phyloP scores from a whole-genome alignment of 2,888 invertebrate species.

The Eupithecia subumbrata region DNA sequence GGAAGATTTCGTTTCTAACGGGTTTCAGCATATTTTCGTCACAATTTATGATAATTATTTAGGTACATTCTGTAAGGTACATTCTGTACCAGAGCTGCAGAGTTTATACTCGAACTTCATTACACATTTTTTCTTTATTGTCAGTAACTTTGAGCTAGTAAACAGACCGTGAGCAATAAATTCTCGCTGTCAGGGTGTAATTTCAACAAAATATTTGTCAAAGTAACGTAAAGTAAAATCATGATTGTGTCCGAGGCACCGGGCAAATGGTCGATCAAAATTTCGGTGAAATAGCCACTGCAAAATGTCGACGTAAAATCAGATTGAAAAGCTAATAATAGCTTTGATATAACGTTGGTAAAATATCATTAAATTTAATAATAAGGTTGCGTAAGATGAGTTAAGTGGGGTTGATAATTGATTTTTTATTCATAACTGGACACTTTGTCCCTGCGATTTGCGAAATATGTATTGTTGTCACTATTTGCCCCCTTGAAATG shows the following conservation, averaged over 20 bases:
- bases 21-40: not conserved
- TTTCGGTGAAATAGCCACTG: slow-evolving; percentile 20
- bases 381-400: not conserved
- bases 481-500: not conserved
- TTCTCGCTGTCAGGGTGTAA: slow-evolving; percentile 7
- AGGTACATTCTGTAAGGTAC: not conserved
- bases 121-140: not conserved
- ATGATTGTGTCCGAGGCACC: slow-evolving; percentile 30
- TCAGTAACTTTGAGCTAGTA: not conserved
- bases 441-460: not conserved
- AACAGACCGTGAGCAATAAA: slow-evolving; percentile 1
- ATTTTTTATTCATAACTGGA: not conserved
- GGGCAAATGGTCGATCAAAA: slow-evolving; percentile 28
- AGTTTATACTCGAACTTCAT: not conserved
- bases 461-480: not conserved
- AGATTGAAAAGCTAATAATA: not conserved
- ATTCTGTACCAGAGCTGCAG: not conserved
- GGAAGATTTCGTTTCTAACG: not conserved
- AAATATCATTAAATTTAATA: slow-evolving; percentile 6
- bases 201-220: slow-evolving; percentile 23
- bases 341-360: slow-evolving; percentile 6
- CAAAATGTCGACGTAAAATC: slow-evolving; percentile 23
- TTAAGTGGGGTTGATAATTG: not conserved
- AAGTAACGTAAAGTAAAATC: slow-evolving; percentile 28
- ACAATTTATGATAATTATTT: not conserved